Evolutionary conservation across 2,113 vertebrate species (phyloP).

Genomic region (Lophotis ruficrista): DNA sequence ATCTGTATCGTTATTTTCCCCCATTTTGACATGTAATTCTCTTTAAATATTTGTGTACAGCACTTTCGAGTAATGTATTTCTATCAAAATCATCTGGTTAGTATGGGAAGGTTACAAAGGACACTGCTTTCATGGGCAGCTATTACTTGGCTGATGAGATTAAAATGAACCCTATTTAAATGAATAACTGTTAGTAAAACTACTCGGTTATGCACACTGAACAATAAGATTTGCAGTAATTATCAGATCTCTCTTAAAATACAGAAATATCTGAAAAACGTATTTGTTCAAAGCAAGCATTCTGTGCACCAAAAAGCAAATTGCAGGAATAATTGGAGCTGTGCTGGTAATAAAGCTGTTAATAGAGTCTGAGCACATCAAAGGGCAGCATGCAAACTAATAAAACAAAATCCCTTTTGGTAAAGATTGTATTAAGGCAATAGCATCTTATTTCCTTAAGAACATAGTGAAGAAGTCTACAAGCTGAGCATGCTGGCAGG

Average conservation of each 20-base stretch:
- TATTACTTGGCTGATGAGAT: neutral
- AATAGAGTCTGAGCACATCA: neutral
- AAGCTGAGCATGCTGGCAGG: neutral
- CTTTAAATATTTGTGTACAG: neutral
- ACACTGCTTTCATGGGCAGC: neutral
- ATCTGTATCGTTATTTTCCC: neutral
- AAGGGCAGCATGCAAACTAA: neutral
- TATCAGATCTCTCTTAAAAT: conserved; percentile 9
- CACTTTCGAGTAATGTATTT: neutral
- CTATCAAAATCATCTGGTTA: neutral
- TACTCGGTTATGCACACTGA: neutral
- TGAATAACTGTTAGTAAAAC: conserved; percentile 25
- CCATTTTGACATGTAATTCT: neutral
- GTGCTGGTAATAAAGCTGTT: conserved; percentile 25
- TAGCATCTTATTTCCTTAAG: neutral
- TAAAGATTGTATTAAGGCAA: neutral
- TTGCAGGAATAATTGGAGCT: conserved; percentile 13
- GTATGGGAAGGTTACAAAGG: neutral
- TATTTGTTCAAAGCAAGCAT: conserved; percentile 13
- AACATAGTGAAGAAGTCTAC: neutral
- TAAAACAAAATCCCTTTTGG: neutral
- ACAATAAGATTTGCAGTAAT: conserved; percentile 3
- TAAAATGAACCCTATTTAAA: conserved; percentile 10
- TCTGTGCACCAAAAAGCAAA: neutral
- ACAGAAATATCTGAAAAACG: neutral